Evolutionary conservation across 2,797 vertebrate species (phyloP).

Genomic region (Arctocebus calabarensis): DNA sequence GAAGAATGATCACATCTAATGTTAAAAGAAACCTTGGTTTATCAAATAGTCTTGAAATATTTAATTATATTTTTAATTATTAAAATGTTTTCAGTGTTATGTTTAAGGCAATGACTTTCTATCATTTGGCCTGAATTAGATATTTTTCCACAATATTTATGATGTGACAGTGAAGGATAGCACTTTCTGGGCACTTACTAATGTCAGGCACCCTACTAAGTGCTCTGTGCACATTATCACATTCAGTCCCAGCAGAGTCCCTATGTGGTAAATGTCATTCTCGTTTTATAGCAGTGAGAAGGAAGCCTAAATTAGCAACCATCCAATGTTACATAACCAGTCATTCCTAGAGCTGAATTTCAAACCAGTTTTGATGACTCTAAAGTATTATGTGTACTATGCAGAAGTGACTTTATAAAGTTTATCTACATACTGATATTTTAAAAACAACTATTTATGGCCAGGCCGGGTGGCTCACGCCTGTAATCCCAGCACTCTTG

Average conservation of each 20-base stretch:
- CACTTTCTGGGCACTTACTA: neutral
- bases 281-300: neutral
- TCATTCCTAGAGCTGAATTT: neutral
- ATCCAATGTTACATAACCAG: too few species aligned
- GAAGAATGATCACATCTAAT: neutral
- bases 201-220: fast-evolving
- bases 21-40: neutral
- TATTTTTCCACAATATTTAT: neutral
- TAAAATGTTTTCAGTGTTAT: neutral
- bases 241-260: neutral
- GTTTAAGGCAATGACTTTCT: neutral
- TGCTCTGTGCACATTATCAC: too few species aligned
- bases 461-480: too few species aligned
- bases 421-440: neutral
- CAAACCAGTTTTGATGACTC: neutral
- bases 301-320: neutral
- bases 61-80: neutral
- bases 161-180: neutral
- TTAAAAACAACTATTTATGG: neutral
- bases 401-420: neutral
- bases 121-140: neutral
- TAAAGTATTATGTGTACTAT: neutral
- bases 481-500: too few species aligned
- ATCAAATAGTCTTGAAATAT: neutral
- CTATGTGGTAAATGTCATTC: neutral